Evolutionary conservation across 2,888 invertebrate genomes (phyloP).

Genomic region (Ashinkailepas kermadecensis): DNA sequence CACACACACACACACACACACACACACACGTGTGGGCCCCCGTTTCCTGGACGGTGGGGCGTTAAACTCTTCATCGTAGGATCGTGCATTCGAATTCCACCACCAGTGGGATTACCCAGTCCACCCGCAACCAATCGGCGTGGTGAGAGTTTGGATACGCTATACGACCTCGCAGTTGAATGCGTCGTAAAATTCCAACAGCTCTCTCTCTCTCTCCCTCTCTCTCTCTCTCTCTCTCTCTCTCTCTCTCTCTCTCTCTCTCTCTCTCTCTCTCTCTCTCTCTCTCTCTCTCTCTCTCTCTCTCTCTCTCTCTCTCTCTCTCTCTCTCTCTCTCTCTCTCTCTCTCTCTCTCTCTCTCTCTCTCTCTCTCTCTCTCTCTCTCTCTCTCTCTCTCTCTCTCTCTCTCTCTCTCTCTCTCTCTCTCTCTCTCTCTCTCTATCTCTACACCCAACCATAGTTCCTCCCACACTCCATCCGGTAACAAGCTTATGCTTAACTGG

Average conservation of each 20-base stretch:
- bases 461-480: too few relatives aligned
- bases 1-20: too few relatives aligned
- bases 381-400: slow-evolving; percentile 24
- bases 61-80: too few relatives aligned
- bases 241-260: slow-evolving; percentile 14
- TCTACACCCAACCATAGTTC: too few relatives aligned
- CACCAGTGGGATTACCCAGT: too few relatives aligned
- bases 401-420: slow-evolving; percentile 25
- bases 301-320: slow-evolving; percentile 19
- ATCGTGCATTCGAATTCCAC: too few relatives aligned
- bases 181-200: neutral
- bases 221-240: neutral
- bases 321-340: slow-evolving; percentile 21
- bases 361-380: slow-evolving; percentile 25
- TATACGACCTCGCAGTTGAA: too few relatives aligned
- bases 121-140: too few relatives aligned
- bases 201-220: neutral
- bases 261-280: slow-evolving; percentile 24
- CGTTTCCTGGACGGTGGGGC: too few relatives aligned
- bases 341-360: slow-evolving; percentile 20
- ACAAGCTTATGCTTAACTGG: too few relatives aligned
- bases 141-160: too few relatives aligned
- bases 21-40: too few relatives aligned
- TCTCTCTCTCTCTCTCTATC: slow-evolving; percentile 24
- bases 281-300: slow-evolving; percentile 22